Evolutionary conservation across 2,888 invertebrate species (phyloP).

Genomic region (Meiosimyza decipiens): DNA sequence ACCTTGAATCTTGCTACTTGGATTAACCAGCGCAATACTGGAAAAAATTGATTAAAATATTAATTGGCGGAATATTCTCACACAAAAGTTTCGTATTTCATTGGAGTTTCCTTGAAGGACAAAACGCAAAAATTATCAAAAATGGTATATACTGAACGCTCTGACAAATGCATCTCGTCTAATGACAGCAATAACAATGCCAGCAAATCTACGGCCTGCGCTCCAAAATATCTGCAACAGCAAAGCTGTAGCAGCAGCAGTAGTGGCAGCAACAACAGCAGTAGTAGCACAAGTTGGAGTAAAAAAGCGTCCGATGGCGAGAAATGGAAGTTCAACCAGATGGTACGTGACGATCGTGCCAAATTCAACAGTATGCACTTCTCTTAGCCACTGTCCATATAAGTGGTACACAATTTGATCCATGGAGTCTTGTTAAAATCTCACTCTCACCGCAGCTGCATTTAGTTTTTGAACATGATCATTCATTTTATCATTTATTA

Average conservation of each 20-base stretch:
- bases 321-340: slow-evolving; percentile 65
- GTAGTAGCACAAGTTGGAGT: slow-evolving; percentile 47
- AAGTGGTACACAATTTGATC: too few species aligned
- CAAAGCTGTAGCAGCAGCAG: slow-evolving; percentile 32
- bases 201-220: slow-evolving; percentile 24
- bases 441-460: too few species aligned
- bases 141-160: slow-evolving; percentile 64
- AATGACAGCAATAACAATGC: slow-evolving; percentile 43
- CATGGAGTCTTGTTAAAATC: too few species aligned
- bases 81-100: neutral
- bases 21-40: neutral
- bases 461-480: too few species aligned
- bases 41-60: neutral
- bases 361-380: slow-evolving; percentile 64
- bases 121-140: slow-evolving; percentile 34
- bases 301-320: slow-evolving; percentile 53
- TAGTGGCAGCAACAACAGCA: slow-evolving; percentile 37
- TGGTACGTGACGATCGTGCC: slow-evolving; percentile 62
- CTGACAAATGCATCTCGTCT: slow-evolving; percentile 56
- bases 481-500: too few species aligned
- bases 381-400: slow-evolving; percentile 49
- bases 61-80: neutral
- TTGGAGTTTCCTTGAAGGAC: slow-evolving; percentile 8
- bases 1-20: slow-evolving; percentile 56
- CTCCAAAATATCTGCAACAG: neutral